A percentile compares a stretch with the other conserved stretches of the same genome.
These are phyloP conservation scores for Corynorhinus townsendii DNA, from an alignment of 2,113 vertebrate genomes.

Conservation along the genomic window DNA sequence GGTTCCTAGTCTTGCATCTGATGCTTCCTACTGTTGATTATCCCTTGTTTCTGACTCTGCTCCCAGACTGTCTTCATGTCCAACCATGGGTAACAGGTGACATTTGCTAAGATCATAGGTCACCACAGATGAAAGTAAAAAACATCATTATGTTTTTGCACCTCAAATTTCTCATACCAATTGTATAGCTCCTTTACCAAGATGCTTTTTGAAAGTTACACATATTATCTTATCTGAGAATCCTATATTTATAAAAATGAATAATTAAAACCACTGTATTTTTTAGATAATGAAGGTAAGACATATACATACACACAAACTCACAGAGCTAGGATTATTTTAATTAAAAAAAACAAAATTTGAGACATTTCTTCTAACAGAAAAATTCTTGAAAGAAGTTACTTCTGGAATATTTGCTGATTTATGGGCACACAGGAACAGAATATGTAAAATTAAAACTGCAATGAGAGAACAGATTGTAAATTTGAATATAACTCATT, in stretches of 20 bases:
- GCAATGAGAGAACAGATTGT: background rate
- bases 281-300: background rate
- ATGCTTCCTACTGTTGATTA: background rate
- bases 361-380: background rate
- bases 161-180: background rate
- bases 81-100: background rate
- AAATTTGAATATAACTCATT: slow-evolving; percentile 11
- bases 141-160: background rate
- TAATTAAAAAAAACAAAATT: background rate
- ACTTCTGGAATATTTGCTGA: background rate
- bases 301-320: background rate
- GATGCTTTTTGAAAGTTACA: background rate
- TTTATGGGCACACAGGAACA: background rate
- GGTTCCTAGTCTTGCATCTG: background rate
- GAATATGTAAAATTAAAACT: slow-evolving; percentile 10
- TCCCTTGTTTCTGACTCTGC: background rate
- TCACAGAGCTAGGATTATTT: background rate
- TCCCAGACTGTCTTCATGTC: background rate
- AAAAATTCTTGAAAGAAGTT: background rate
- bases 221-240: background rate
- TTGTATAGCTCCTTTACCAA: background rate
- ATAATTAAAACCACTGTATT: background rate
- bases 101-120: background rate
- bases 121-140: background rate
- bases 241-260: background rate